These are phyloP conservation scores for Hexactinellida sp. DNA, from an alignment of 37 sponge, comb jelly and placozoan genomes.

Conservation along the genomic window DNA sequence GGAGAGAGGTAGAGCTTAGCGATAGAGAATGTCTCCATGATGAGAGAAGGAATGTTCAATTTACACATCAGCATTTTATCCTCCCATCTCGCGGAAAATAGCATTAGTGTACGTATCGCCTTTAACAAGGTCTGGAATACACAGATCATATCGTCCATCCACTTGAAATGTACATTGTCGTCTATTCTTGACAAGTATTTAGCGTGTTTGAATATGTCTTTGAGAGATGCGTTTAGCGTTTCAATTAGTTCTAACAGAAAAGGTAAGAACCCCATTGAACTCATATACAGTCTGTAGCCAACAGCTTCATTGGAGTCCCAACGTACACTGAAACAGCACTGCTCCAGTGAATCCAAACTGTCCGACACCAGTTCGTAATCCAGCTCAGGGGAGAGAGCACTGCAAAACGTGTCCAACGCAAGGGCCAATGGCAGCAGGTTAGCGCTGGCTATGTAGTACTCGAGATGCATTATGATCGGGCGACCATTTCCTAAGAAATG, in stretches of 20 bases:
- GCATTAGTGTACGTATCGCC: not conserved
- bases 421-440: not conserved
- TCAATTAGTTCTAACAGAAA: not conserved
- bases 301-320: not conserved
- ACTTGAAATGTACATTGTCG: no score
- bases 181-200: not conserved
- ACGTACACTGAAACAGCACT: not conserved
- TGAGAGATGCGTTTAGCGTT: not conserved
- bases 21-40: not conserved
- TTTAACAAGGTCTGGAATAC: not conserved
- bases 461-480: not conserved
- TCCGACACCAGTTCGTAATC: not conserved
- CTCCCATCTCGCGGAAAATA: constrained; percentile 6
- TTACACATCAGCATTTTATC: constrained; percentile 5
- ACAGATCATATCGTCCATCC: not conserved
- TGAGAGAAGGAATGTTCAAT: not conserved
- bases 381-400: not conserved
- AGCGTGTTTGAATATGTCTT: not conserved
- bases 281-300: not conserved
- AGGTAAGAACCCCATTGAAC: not conserved
- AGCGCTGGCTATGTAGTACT: not conserved
- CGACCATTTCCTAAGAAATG: not conserved
- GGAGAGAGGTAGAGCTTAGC: not conserved
- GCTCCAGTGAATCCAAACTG: not conserved
- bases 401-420: not conserved